Evolutionary conservation across 2,888 invertebrate species (phyloP).

Genomic region (Erebia ligea): DNA sequence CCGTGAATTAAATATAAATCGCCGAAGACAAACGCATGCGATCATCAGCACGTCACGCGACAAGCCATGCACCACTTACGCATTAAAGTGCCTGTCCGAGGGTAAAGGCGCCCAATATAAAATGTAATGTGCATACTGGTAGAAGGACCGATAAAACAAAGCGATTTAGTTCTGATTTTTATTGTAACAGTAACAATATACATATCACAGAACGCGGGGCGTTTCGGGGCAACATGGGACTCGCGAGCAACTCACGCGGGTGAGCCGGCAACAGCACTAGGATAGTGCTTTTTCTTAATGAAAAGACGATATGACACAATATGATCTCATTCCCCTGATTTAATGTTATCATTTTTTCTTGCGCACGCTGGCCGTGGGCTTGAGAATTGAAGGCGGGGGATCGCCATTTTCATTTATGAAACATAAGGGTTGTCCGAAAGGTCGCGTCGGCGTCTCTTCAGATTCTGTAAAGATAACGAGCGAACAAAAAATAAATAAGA

Average conservation of each 20-base stretch:
- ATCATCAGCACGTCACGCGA: slow-evolving; percentile 63
- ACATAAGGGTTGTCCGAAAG: slow-evolving; percentile 92
- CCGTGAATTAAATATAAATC: slow-evolving; percentile 51
- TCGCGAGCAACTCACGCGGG: slow-evolving; percentile 64
- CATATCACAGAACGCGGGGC: slow-evolving; percentile 84
- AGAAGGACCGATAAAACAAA: slow-evolving; percentile 65
- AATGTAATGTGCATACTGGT: slow-evolving; percentile 57
- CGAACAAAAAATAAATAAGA: slow-evolving; percentile 64
- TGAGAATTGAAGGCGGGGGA: slow-evolving; percentile 79
- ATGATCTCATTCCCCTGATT: slow-evolving; percentile 24
- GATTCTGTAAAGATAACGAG: slow-evolving; percentile 77
- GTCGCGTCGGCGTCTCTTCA: slow-evolving; percentile 85
- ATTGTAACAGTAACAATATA: slow-evolving; percentile 82
- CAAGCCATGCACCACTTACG: slow-evolving; percentile 81
- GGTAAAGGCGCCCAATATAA: slow-evolving; percentile 56
- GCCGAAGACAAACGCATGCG: slow-evolving; percentile 72
- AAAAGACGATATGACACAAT: slow-evolving; percentile 47
- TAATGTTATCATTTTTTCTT: slow-evolving; percentile 72
- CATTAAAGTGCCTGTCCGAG: slow-evolving; percentile 62
- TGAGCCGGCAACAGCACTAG: slow-evolving; percentile 63
- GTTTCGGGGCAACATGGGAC: slow-evolving; percentile 74
- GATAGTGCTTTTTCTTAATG: slow-evolving; percentile 61
- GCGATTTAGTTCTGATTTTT: slow-evolving; percentile 70
- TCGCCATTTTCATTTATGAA: slow-evolving; percentile 83
- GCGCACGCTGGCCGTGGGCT: slow-evolving; percentile 79